Percentiles rank a stretch among this genome's conserved stretches.
phyloP scores from a whole-genome alignment of 2,888 invertebrate genomes.

The Chromoteleia sp. region DNA sequence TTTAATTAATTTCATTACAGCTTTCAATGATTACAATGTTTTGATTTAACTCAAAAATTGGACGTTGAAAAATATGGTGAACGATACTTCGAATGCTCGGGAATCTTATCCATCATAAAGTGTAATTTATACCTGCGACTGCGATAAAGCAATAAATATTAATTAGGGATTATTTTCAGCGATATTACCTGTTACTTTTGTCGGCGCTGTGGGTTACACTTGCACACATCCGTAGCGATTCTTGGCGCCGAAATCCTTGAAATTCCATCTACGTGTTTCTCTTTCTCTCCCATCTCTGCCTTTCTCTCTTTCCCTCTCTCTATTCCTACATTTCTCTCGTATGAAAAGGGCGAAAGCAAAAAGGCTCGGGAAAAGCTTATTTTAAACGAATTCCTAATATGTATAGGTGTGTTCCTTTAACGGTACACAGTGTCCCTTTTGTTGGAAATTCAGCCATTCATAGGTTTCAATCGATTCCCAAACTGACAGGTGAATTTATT shows the following conservation, averaged over 20 bases:
- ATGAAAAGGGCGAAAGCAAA: slow-evolving; percentile 47
- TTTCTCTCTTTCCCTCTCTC: slow-evolving; percentile 1
- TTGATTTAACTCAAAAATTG: not conserved
- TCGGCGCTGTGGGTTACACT: slow-evolving; percentile 31
- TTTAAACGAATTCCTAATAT: slow-evolving; percentile 40
- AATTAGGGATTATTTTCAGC: slow-evolving; percentile 44
- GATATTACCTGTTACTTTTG: slow-evolving; percentile 46
- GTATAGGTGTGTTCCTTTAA: slow-evolving; percentile 46
- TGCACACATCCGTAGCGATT: not conserved
- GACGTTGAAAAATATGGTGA: not conserved
- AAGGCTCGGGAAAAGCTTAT: slow-evolving; percentile 38
- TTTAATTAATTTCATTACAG: no score
- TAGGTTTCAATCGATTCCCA: slow-evolving; percentile 47
- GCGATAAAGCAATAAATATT: slow-evolving; percentile 57
- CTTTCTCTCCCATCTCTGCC: slow-evolving; percentile 7
- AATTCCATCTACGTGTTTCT: slow-evolving; percentile 29
- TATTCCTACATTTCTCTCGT: not conserved
- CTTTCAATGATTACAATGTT: not conserved
- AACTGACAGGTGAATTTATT: slow-evolving; percentile 64
- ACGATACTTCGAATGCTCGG: slow-evolving; percentile 27
- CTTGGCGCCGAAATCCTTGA: slow-evolving; percentile 56
- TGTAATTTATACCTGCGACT: slow-evolving; percentile 36
- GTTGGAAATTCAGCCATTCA: slow-evolving; percentile 39
- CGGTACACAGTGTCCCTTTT: slow-evolving; percentile 38
- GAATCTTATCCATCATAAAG: slow-evolving; percentile 26